Conservation (phyloP, 2,113 vertebrate species). For the Rhinolophus sinicus region DNA sequence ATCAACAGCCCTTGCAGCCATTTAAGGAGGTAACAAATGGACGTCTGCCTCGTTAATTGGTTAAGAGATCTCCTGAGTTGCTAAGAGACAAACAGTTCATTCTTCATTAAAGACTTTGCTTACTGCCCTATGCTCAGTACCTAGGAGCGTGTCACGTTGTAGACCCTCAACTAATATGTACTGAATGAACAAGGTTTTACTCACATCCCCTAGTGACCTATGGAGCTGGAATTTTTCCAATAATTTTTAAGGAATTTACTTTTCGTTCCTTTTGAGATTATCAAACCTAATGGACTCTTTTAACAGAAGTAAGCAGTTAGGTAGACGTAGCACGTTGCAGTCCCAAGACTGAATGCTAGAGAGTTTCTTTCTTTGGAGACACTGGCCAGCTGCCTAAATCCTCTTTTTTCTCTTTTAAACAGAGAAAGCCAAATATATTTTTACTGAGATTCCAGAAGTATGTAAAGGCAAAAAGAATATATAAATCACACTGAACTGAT, state of each 20-base stretch:
- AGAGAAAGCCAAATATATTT: neutral
- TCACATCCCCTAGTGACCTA: neutral
- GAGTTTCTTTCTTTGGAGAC: neutral
- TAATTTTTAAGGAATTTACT: slow-evolving; percentile 69
- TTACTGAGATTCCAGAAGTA: neutral
- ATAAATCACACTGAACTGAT: neutral
- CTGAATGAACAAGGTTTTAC: neutral
- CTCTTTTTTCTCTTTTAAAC: neutral
- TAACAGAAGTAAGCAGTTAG: neutral
- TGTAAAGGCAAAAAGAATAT: neutral
- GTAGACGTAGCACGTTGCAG: neutral
- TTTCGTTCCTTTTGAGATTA: slow-evolving; percentile 74
- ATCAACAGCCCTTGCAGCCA: slow-evolving; percentile 81
- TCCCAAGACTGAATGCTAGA: neutral
- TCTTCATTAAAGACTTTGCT: slow-evolving; percentile 61
- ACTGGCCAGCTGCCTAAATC: neutral
- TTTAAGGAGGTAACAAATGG: slow-evolving; percentile 84
- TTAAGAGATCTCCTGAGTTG: slow-evolving; percentile 79
- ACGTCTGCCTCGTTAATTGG: slow-evolving; percentile 71
- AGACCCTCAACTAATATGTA: neutral
- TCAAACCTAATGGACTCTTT: neutral
- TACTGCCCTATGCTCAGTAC: neutral
- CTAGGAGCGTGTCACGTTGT: fast-evolving
- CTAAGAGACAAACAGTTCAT: slow-evolving; percentile 62
- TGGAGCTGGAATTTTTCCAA: slow-evolving; percentile 61